Base-by-base conservation (phyloP, 2,113 vertebrate genomes). In the Leucopsar rothschildi region DNA sequence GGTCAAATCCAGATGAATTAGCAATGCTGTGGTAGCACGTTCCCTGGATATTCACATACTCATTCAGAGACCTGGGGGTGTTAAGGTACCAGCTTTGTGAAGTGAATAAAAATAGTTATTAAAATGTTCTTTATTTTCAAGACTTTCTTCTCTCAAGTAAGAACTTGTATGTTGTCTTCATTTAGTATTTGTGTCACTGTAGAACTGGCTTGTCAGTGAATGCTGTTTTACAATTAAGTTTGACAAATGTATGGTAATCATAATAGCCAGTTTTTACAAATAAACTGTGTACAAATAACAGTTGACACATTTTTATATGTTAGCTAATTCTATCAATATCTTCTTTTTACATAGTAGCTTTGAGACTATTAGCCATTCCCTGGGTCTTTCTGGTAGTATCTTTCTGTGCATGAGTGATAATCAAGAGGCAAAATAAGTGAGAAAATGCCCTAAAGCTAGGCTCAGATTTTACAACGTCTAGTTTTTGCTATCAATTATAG, bases 1-100 rank as follows among this genome's bases (percentile, higher is more conserved):
- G 97, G 96, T 97, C 95, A 95, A 39, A 96, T 59, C 85, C 77
- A 90, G 65, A 83, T 1, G 28, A 93, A 96, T 96, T 96, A 95
- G 94, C 86, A 89, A 63, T 94, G 86, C 90, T 95, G 35, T 82
- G 91, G 57, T 96, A 95, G 89, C 81, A 45, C 55, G 39, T 92
- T 97, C 88, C 86, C 86, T 81, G 45, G 95, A 80, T 39, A 12
- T 92, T 93, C 88, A 57, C 39, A 88, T 76, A 69, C 24, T 68
- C 82, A 35, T 85, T 75, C 88, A 68, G 55, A 86, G 69, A 86
- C 61, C 50, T 29, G 23, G 68, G 49, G 55, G 75, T 93, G 23
- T 68, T 92, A 75, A 64, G 14, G 35, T 84, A 65, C 65, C 44
- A 56, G 78, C 71, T 90, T 90, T 87, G 63, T 87, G 82, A 73